These are phyloP conservation scores for Listrodromus nycthemerus DNA, from an alignment of 2,888 invertebrate species.

Conservation along the genomic window DNA sequence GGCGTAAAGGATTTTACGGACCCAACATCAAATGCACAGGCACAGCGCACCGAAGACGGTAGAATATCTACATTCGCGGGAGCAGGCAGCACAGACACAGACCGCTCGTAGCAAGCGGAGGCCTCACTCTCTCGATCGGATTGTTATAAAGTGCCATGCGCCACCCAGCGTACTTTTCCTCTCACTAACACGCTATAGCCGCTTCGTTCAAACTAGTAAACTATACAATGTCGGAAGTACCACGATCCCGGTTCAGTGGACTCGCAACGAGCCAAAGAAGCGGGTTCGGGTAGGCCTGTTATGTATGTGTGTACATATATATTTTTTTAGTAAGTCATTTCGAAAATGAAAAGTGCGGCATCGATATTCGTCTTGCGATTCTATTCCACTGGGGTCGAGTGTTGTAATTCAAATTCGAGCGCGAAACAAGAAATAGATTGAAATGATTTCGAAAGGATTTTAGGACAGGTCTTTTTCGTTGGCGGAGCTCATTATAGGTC, in stretches of 20 bases:
- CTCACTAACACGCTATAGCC: constrained; percentile 25
- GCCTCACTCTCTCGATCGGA: constrained; percentile 40
- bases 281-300: not conserved
- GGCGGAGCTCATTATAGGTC: not conserved
- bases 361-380: not conserved
- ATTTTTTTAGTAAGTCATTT: not conserved
- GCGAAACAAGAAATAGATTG: not conserved
- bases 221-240: not conserved
- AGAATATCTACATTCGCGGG: constrained; percentile 65
- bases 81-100: constrained; percentile 67
- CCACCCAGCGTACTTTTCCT: constrained; percentile 57
- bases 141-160: constrained; percentile 51
- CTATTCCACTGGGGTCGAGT: not conserved
- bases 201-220: constrained; percentile 36
- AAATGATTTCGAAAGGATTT: not conserved
- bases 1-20: constrained; percentile 40
- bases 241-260: not conserved
- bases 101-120: constrained; percentile 49
- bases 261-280: not conserved
- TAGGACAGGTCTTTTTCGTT: not conserved
- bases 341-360: not conserved
- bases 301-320: not conserved
- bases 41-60: constrained; percentile 58
- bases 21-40: constrained; percentile 57
- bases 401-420: constrained; percentile 1